These are phyloP conservation scores for Anoncus sp. DNA, from an alignment of 2,888 invertebrate genomes.

Conservation along the genomic window DNA sequence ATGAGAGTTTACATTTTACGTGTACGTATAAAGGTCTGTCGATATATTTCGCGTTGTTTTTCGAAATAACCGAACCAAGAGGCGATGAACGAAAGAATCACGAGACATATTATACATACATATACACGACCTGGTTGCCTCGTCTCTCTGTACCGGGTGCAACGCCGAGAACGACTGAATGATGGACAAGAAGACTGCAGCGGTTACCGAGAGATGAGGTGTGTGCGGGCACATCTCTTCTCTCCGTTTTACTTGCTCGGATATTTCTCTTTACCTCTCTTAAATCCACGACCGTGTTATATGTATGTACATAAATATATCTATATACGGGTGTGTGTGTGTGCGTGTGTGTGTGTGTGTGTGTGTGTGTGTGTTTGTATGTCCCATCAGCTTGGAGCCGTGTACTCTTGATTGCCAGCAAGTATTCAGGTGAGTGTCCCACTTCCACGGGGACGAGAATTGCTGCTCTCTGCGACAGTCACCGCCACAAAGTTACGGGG, in stretches of 20 bases:
- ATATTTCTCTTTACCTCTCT: not conserved
- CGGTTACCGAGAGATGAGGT: conserved; percentile 56
- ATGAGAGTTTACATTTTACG: not conserved
- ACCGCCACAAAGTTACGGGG: conserved; percentile 23
- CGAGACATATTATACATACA: conserved; percentile 10
- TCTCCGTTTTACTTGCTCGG: conserved; percentile 25
- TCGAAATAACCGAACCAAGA: conserved; percentile 3
- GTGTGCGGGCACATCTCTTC: conserved; percentile 45
- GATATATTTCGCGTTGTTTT: conserved; percentile 17
- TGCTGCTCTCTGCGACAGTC: conserved; percentile 31
- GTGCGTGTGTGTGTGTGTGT: conserved; percentile 4
- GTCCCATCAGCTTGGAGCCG: conserved; percentile 67
- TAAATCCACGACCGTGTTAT: not conserved
- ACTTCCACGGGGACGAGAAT: conserved; percentile 72
- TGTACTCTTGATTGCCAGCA: conserved; percentile 77
- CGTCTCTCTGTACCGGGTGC: conserved; percentile 67
- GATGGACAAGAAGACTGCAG: conserved; percentile 70
- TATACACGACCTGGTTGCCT: conserved; percentile 51
- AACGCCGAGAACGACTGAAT: conserved; percentile 73
- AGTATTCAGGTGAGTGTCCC: conserved; percentile 81
- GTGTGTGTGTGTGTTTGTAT: conserved; percentile 21
- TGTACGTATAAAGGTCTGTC: not conserved
- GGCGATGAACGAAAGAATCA: conserved; percentile 13
- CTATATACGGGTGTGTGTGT: not conserved
- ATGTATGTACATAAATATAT: not conserved